Conservation (phyloP, 2,888 invertebrate genomes). For the Hypolimnas misippus region DNA sequence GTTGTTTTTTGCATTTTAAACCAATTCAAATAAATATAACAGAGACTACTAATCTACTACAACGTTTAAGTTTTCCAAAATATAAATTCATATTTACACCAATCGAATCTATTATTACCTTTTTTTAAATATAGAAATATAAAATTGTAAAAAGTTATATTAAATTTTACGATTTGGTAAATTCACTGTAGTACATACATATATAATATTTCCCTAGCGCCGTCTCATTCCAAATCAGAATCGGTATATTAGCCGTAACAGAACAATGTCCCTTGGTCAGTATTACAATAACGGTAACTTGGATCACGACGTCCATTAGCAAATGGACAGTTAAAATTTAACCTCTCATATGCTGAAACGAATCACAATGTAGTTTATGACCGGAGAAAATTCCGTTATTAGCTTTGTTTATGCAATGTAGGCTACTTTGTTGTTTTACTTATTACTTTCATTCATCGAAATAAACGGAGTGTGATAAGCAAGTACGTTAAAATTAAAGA, state of each 20-base stretch:
- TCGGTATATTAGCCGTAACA: slow-evolving; percentile 35
- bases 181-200: background rate
- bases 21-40: too few species aligned
- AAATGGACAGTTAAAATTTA: slow-evolving; percentile 57
- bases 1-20: too few species aligned
- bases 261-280: slow-evolving; percentile 33
- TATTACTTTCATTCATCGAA: slow-evolving; percentile 13
- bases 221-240: slow-evolving; percentile 17
- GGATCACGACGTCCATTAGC: slow-evolving; percentile 42
- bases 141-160: background rate
- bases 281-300: slow-evolving; percentile 30
- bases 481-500: background rate
- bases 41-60: too few species aligned
- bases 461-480: background rate
- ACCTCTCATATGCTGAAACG: slow-evolving; percentile 39
- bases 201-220: background rate
- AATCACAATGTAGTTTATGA: slow-evolving; percentile 39
- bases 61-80: too few species aligned
- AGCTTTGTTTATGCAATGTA: slow-evolving; percentile 34
- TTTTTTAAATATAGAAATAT: too few species aligned
- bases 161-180: background rate
- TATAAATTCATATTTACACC: too few species aligned
- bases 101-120: too few species aligned
- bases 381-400: slow-evolving; percentile 37
- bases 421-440: slow-evolving; percentile 27